Evolutionary conservation across 2,113 vertebrate species (phyloP).

Genomic region (Phaethon lepturus): DNA sequence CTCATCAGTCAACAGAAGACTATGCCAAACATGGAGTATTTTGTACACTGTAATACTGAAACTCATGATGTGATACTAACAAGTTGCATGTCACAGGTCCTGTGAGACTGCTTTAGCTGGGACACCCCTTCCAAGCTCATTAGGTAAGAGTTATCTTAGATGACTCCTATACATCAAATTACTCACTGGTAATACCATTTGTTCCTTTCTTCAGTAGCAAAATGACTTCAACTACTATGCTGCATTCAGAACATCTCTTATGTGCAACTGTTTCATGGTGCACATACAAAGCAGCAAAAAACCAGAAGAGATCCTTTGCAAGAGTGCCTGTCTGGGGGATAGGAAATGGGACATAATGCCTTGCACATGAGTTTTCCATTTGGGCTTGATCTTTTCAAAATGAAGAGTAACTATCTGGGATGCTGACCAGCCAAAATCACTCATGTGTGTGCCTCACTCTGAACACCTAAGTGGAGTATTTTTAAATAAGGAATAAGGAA

Average conservation of each 20-base stretch:
- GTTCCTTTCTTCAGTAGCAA: not conserved
- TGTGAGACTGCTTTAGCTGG: not conserved
- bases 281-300: not conserved
- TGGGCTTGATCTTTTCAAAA: not conserved
- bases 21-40: not conserved
- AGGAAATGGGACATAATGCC: not conserved
- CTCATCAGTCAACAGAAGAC: not conserved
- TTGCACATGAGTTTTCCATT: not conserved
- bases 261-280: not conserved
- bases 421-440: not conserved
- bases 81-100: not conserved
- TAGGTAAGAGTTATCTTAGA: not conserved
- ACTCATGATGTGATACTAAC: not conserved
- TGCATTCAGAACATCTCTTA: not conserved
- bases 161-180: not conserved
- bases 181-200: not conserved
- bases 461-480: rapidly evolving
- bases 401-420: not conserved
- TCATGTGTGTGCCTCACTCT: not conserved
- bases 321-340: not conserved
- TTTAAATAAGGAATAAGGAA: not conserved
- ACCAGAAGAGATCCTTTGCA: not conserved
- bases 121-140: not conserved
- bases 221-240: not conserved
- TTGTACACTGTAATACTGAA: not conserved